Conservation (phyloP, 1,140 invertebrate genomes). For the Phymastichus coffea region DNA sequence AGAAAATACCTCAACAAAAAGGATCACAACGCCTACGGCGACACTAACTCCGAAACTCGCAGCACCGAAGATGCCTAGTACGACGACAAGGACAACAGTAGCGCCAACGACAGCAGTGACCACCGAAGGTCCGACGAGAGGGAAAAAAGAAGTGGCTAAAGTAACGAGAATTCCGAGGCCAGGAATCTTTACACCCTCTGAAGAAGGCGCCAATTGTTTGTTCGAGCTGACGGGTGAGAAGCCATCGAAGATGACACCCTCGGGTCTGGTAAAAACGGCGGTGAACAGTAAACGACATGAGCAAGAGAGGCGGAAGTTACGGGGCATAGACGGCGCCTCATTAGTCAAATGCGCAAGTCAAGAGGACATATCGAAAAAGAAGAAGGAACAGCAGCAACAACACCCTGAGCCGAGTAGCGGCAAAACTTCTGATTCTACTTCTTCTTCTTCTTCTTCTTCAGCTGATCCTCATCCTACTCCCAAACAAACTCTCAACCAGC, state of each 20-base stretch:
- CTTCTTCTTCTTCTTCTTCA: conserved; percentile 4
- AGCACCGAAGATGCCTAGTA: background rate
- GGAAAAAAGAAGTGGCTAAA: conserved; percentile 20
- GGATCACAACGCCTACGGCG: background rate
- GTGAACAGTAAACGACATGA: conserved; percentile 65
- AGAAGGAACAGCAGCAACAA: background rate
- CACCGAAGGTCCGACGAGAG: conserved; percentile 7
- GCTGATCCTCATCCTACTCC: conserved; percentile 36
- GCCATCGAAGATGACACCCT: conserved; percentile 60
- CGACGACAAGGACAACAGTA: background rate
- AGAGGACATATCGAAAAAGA: background rate
- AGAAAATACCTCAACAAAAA: conserved; percentile 25
- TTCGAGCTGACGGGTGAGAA: conserved; percentile 35
- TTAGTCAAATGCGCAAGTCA: conserved; percentile 43
- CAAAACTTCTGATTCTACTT: background rate
- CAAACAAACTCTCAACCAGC: no score
- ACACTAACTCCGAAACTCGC: conserved; percentile 10
- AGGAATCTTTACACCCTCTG: conserved; percentile 44
- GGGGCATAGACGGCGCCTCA: conserved; percentile 42
- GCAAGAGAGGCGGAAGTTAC: conserved; percentile 50
- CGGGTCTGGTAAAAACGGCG: conserved; percentile 65
- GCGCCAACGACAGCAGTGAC: background rate
- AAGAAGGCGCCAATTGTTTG: conserved; percentile 15
- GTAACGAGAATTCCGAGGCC: conserved; percentile 37
- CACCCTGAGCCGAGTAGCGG: background rate